Evolutionary conservation across 2,113 vertebrate species (phyloP), one percentile per base, ranked within the genome.

Genomic region (Empidonax traillii): DNA sequence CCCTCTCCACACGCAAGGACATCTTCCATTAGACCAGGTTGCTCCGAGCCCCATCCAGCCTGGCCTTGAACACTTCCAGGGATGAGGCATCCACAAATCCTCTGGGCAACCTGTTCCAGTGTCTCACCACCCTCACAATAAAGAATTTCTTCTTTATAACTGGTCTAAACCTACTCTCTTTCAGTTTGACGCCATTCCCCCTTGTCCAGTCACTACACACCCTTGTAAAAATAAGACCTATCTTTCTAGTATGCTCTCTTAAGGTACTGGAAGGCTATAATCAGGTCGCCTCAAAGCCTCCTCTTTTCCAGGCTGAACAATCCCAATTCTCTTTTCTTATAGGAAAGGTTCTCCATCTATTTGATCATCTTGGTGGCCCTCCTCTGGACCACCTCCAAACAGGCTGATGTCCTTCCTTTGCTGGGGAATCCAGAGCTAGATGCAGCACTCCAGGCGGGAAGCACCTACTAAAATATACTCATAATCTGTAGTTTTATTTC

Each of bases 401-500:
- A 56, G 56, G 8, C 35, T 43, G 41, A 33, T 49, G 49, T 1
- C 2, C 25, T 63, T 76, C 56, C 31, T 43, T 8, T 11, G 21
- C 63, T 63, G 43, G 35, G 43, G 22, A 90, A 15, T 35, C 49
- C 12, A 18, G 35, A 69, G 31, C 22, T 77, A 65, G 35, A 49
- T 84, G 49, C 72, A 56, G 35, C 19, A 71, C 22, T 28, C 19
- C 41, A 63, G 41, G 71, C 56, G 31, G 56, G 56, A 77, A 49
- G 79, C 15, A 86, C 28, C 39, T 85, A 53, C 89, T 63, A 91
- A 93, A 85, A 92, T 65, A 81, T 24, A 87, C 25, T 63, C 23
- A 33, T 33, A 65, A 58, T 7, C 3, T 56, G 69, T 47, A 74
- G 75, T 83, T 91, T 95, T 85, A 81, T 87, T 96, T 90, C 83